Conservation (phyloP, 2,113 vertebrate species). For the Seriola aureovittata region DNA sequence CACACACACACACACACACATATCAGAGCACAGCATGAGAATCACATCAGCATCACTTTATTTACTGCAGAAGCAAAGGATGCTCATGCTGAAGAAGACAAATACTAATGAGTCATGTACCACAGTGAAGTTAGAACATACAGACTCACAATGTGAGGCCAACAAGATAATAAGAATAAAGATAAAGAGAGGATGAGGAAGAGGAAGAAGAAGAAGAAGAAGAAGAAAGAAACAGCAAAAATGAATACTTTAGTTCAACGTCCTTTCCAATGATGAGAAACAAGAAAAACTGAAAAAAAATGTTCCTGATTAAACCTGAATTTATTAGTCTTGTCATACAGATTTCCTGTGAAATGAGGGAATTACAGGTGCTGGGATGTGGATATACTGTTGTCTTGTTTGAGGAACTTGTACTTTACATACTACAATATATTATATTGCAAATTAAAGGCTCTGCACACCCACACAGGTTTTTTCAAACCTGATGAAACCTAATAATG, state of each 20-base stretch:
- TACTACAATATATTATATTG: no score
- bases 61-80: conserved; percentile 43
- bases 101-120: conserved; percentile 1
- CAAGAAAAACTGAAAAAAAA: no score
- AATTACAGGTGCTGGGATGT: no score
- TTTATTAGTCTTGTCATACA: background rate
- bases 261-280: no score
- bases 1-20: conserved; percentile 23
- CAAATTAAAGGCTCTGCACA: no score
- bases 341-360: background rate
- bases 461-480: no score
- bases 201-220: background rate
- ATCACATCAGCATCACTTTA: conserved; percentile 48
- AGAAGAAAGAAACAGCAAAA: no score
- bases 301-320: background rate
- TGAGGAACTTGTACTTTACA: no score
- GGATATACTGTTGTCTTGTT: no score
- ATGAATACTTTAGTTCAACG: no score
- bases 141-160: background rate
- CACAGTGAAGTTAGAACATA: conserved; percentile 2
- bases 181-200: no score
- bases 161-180: background rate
- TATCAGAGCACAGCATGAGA: conserved; percentile 13
- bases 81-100: conserved; percentile 23
- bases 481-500: no score